Conservation (phyloP, 2,113 vertebrate genomes). For the Marcusenius ussheri region DNA sequence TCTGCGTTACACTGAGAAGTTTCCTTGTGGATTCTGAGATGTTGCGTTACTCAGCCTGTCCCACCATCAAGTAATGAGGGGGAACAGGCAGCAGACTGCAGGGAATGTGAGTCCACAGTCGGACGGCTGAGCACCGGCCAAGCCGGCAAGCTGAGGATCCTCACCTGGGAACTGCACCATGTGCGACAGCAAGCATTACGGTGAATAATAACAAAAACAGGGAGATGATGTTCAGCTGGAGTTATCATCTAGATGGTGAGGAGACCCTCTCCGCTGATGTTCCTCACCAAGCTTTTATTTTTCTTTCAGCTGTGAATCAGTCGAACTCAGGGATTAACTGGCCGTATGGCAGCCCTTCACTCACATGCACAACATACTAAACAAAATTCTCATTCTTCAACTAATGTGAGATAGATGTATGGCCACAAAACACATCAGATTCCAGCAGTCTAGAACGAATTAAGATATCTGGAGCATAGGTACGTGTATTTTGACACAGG, state of each 20-base stretch:
- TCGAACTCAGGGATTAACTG: not conserved
- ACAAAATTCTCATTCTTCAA: not conserved
- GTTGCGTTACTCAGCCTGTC: not conserved
- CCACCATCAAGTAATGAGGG: not conserved
- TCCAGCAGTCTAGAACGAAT: not conserved
- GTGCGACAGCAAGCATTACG: not conserved
- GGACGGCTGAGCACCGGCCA: not conserved
- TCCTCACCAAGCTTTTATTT: not conserved
- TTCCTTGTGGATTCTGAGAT: not conserved
- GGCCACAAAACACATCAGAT: not conserved
- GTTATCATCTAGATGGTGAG: not conserved
- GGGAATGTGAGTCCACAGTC: not conserved
- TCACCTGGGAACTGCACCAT: not conserved
- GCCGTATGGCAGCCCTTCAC: not conserved
- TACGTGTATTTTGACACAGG: not conserved
- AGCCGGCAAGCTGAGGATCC: not conserved
- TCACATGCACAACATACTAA: not conserved
- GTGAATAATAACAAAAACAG: not conserved
- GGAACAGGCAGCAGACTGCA: not conserved
- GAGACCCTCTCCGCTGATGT: not conserved
- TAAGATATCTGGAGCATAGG: not conserved
- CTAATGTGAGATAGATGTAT: not conserved
- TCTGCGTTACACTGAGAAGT: not conserved
- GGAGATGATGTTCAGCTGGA: not conserved
- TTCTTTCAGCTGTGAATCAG: not conserved